Evolutionary conservation across 2,888 invertebrate genomes (phyloP).

Genomic region (Atethmia centrago): DNA sequence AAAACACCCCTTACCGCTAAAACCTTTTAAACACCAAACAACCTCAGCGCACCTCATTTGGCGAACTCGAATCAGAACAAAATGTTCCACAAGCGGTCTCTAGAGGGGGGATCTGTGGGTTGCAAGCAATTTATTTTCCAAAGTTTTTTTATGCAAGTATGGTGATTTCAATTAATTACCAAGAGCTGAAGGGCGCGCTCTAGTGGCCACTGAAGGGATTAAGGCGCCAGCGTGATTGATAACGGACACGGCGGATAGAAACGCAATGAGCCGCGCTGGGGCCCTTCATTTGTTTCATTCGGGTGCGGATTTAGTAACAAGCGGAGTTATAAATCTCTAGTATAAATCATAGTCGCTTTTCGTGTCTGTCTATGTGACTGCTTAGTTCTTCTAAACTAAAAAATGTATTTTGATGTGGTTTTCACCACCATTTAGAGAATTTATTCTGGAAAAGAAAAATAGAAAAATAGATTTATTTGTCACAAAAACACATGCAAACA

Average conservation of each 20-base stretch:
- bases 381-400: neutral
- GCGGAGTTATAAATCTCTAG: neutral
- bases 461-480: neutral
- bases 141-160: conserved; percentile 19
- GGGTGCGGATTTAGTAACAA: conserved; percentile 5
- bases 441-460: neutral
- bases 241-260: conserved; percentile 54
- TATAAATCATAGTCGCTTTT: neutral
- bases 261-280: conserved; percentile 61
- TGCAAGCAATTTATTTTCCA: neutral
- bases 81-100: too few species aligned
- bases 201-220: conserved; percentile 40
- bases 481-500: neutral
- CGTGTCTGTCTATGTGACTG: neutral
- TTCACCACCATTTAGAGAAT: neutral
- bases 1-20: too few species aligned
- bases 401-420: neutral
- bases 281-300: conserved; percentile 60
- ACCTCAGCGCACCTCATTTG: too few species aligned
- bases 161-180: conserved; percentile 35
- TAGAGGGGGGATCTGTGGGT: too few species aligned
- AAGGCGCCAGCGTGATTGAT: conserved; percentile 59
- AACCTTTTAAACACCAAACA: too few species aligned
- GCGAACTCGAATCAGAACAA: too few species aligned
- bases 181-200: conserved; percentile 21